phyloP scores from a whole-genome alignment of 1,140 invertebrate genomes.

The Drosophila melanica region DNA sequence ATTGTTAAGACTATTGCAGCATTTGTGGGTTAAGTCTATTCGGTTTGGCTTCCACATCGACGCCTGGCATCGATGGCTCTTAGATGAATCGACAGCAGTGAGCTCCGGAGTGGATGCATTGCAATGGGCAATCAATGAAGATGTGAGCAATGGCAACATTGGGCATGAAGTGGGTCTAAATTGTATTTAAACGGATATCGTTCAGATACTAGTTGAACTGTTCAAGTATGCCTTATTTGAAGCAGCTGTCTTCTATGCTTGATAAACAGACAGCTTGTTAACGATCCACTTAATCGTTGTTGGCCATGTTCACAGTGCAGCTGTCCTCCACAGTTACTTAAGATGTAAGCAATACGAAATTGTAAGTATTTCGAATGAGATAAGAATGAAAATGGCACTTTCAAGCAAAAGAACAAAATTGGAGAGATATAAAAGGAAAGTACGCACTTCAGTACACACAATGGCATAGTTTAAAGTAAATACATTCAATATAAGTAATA shows the following conservation, averaged over 20 bases:
- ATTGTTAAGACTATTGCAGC: conserved; percentile 17
- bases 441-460: no score
- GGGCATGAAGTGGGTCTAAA: neutral
- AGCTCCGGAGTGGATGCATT: neutral
- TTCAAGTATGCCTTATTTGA: neutral
- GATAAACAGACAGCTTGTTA: no score
- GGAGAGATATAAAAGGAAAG: no score
- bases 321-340: neutral
- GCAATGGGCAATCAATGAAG: neutral
- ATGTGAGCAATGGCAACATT: neutral
- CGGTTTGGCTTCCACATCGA: neutral
- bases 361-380: no score
- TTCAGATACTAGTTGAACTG: neutral
- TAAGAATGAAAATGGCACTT: no score
- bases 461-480: no score
- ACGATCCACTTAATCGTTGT: no score
- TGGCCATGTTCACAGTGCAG: neutral
- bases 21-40: conserved; percentile 4
- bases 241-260: neutral
- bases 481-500: no score
- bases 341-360: neutral
- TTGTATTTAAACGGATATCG: neutral
- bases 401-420: no score
- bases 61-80: neutral
- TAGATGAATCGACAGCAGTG: neutral